Evolutionary conservation across 1,140 invertebrate genomes (phyloP).

Genomic region (Zaprionus vittiger): DNA sequence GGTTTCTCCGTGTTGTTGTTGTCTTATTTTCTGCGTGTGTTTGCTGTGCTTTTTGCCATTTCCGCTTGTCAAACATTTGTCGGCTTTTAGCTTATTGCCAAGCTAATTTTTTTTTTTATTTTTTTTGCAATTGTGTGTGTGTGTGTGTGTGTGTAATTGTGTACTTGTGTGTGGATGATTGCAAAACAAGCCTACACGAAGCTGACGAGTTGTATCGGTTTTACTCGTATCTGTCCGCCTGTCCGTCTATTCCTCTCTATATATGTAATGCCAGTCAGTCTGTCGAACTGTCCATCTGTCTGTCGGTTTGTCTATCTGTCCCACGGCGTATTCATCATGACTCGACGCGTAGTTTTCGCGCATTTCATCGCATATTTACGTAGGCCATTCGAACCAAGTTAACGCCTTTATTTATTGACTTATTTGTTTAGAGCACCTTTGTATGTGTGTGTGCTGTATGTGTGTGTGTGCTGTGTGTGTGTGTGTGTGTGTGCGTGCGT

Average conservation of each 20-base stretch:
- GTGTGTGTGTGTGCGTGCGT: constrained; percentile 35
- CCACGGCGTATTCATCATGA: constrained; percentile 39
- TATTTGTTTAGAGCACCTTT: constrained; percentile 66
- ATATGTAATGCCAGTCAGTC: constrained; percentile 17
- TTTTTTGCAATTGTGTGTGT: constrained; percentile 14
- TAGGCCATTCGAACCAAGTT: constrained; percentile 77
- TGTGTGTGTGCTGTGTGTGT: constrained; percentile 17
- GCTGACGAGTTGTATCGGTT: constrained; percentile 48
- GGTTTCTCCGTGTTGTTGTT: constrained; percentile 7
- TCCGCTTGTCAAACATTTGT: constrained; percentile 82
- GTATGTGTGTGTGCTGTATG: not conserved
- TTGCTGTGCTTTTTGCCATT: constrained; percentile 63
- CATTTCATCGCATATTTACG: constrained; percentile 79
- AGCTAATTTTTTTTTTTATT: constrained; percentile 37
- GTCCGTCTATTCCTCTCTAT: constrained; percentile 31
- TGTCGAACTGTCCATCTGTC: not conserved
- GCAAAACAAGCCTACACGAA: constrained; percentile 71
- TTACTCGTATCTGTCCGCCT: constrained; percentile 41
- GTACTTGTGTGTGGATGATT: constrained; percentile 49
- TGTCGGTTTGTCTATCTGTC: constrained; percentile 18
- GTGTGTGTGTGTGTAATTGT: constrained; percentile 19
- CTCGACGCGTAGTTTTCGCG: constrained; percentile 48
- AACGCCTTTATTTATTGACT: constrained; percentile 81
- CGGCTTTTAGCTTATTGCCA: constrained; percentile 79
- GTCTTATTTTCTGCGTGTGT: constrained; percentile 33